Conservation (phyloP, 2,888 invertebrate species). For the Seira musarum region DNA sequence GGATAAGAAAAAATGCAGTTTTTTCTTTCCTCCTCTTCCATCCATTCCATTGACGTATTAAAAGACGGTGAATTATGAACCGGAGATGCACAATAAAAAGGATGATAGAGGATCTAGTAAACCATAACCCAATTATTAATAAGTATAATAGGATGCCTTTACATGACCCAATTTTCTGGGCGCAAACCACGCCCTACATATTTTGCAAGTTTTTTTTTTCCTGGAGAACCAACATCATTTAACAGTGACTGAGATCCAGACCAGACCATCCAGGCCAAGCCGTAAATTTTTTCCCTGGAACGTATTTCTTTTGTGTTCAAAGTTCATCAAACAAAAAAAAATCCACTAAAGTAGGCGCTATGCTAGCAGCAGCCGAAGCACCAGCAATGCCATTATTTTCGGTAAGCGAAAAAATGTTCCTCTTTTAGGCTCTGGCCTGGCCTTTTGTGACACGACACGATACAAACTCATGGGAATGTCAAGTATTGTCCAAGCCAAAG, state of each 20-base stretch:
- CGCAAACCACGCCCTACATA: slow-evolving; percentile 7
- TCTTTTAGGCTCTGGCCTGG: too few relatives aligned
- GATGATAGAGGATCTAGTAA: too few relatives aligned
- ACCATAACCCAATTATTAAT: slow-evolving; percentile 16
- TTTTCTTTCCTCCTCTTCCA: too few relatives aligned
- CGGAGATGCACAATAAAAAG: neutral
- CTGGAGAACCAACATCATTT: neutral
- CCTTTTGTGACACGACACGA: neutral
- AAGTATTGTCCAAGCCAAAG: slow-evolving; percentile 6
- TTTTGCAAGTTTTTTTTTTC: slow-evolving; percentile 8
- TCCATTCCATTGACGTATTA: neutral
- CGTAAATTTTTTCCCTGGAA: slow-evolving; percentile 11
- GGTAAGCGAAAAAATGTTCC: neutral
- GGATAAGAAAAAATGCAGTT: slow-evolving; percentile 5
- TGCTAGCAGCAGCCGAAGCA: too few relatives aligned
- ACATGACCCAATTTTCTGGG: slow-evolving; percentile 4
- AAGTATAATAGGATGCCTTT: neutral
- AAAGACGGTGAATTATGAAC: neutral
- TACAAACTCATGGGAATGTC: slow-evolving; percentile 13
- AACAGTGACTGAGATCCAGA: too few relatives aligned
- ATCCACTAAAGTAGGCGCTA: too few relatives aligned
- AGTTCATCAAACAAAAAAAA: slow-evolving; percentile 16
- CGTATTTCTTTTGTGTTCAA: slow-evolving; percentile 6
- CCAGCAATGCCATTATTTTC: slow-evolving; percentile 16
- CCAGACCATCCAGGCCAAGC: too few relatives aligned